Percentiles rank a stretch among this genome's conserved stretches.
Evolutionary conservation across 2,797 vertebrate species (phyloP).

Genomic region (Cygnus olor): DNA sequence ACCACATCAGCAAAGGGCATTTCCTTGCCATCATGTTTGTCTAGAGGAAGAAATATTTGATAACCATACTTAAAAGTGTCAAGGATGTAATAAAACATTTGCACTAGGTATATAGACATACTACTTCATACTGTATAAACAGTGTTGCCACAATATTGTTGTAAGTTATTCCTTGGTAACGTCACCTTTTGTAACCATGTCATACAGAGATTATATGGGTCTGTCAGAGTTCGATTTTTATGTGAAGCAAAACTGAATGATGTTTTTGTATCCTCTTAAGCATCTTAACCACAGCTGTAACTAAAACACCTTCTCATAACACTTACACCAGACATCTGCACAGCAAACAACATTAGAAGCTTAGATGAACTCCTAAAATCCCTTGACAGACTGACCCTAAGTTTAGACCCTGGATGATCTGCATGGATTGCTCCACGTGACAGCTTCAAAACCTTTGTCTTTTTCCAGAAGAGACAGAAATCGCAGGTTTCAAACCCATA

Average conservation of each 20-base stretch:
- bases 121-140: not conserved
- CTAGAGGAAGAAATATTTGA: not conserved
- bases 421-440: not conserved
- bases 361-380: not conserved
- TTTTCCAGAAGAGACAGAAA: not conserved
- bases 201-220: not conserved
- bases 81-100: not conserved
- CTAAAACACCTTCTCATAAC: not conserved
- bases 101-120: not conserved
- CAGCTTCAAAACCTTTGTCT: fast-evolving
- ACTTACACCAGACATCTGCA: not conserved
- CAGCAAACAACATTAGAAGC: not conserved
- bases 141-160: not conserved
- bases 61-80: not conserved
- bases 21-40: not conserved
- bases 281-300: not conserved
- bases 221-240: not conserved
- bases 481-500: not conserved
- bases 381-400: not conserved
- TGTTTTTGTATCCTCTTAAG: not conserved
- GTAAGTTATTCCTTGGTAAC: not conserved
- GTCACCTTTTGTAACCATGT: not conserved
- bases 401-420: not conserved
- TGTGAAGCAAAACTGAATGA: not conserved
- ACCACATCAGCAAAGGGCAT: not conserved